These are phyloP conservation scores for Aegotheles bennettii DNA, from an alignment of 2,113 vertebrate genomes.

Conservation along the genomic window DNA sequence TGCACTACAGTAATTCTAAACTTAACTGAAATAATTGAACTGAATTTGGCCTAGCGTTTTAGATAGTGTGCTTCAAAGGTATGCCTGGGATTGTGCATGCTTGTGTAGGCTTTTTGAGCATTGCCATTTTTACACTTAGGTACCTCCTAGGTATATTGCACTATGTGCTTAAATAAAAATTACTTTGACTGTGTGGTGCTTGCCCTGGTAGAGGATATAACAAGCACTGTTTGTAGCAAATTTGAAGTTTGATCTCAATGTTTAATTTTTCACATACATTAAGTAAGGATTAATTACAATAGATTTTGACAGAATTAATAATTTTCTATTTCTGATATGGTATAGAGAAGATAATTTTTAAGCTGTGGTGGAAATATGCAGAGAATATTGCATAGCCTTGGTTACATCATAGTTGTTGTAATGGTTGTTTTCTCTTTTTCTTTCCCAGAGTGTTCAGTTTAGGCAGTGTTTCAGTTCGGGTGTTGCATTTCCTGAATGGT, in stretches of 20 bases:
- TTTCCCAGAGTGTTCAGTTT: background rate
- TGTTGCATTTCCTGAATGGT: background rate
- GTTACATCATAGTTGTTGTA: background rate
- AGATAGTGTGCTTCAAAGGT: background rate
- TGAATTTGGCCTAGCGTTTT: background rate
- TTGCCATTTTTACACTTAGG: background rate
- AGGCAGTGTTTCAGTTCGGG: background rate
- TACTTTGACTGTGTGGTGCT: background rate
- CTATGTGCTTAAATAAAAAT: background rate
- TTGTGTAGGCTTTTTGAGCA: background rate
- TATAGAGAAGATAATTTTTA: background rate
- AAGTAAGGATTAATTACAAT: background rate
- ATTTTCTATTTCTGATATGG: background rate
- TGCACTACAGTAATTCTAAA: background rate
- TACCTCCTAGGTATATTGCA: background rate
- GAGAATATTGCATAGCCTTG: background rate
- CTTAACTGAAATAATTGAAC: background rate
- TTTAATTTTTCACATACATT: background rate
- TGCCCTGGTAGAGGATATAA: background rate
- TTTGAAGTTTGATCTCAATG: background rate
- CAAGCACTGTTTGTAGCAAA: background rate
- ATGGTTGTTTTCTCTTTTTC: background rate
- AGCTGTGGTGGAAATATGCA: background rate
- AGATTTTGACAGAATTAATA: background rate
- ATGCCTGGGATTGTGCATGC: accelerated